phyloP scores from a whole-genome alignment of 2,113 vertebrate species.

The Stomatorhinus ivindoensis region DNA sequence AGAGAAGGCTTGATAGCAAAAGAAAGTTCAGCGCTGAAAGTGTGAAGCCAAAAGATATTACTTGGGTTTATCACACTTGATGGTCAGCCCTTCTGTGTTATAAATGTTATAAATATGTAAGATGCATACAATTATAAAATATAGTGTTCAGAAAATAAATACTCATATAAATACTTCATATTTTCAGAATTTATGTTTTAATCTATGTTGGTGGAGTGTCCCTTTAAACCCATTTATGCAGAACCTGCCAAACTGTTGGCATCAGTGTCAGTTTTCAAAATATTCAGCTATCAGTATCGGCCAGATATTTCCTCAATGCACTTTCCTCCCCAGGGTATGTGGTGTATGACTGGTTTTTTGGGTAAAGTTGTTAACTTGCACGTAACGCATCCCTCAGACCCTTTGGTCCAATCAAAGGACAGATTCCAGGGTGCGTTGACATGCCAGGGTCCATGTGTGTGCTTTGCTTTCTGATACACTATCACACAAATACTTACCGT shows the following conservation, averaged over 20 bases:
- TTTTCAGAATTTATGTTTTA: background rate
- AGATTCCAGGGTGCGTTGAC: background rate
- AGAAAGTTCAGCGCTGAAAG: no score
- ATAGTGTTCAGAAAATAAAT: background rate
- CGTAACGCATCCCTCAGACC: background rate
- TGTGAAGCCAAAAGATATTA: no score
- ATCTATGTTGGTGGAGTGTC: no score
- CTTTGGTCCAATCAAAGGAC: conserved; percentile 32
- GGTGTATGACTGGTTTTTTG: background rate
- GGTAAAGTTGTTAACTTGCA: background rate
- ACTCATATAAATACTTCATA: background rate
- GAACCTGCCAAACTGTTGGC: no score
- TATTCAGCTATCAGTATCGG: no score
- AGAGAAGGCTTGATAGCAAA: background rate
- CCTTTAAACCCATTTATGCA: no score
- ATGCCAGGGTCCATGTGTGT: background rate
- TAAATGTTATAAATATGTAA: no score
- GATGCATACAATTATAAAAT: no score
- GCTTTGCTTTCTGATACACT: conserved; percentile 25
- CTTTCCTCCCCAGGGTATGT: no score
- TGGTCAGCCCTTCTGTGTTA: no score
- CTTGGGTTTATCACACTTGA: no score
- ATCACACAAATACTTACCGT: conserved; percentile 8
- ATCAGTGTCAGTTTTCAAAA: no score
- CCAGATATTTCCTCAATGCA: background rate